phyloP scores from a whole-genome alignment of 2,888 invertebrate species.

The Metellina segmentata region DNA sequence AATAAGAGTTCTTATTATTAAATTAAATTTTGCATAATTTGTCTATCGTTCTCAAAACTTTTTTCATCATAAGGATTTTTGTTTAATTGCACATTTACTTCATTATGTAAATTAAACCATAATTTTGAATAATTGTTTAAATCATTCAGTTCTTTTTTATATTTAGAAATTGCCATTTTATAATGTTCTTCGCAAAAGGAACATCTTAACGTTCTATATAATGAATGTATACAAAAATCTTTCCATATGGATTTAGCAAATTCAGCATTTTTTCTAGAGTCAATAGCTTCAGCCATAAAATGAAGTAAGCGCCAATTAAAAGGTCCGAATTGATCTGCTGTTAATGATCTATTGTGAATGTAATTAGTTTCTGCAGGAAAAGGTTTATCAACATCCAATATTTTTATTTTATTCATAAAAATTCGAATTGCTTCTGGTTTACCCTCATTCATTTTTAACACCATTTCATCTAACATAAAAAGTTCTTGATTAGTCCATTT shows the following conservation, averaged over 20 bases:
- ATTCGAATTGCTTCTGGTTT: constrained; percentile 1
- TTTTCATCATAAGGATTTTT: not conserved
- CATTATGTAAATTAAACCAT: constrained; percentile 35
- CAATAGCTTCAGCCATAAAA: constrained; percentile 25
- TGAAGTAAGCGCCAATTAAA: constrained; percentile 33
- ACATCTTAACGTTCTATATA: constrained; percentile 38
- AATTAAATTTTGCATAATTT: constrained; percentile 13
- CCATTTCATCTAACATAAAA: constrained; percentile 5
- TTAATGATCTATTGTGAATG: not conserved
- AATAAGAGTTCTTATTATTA: constrained; percentile 1
- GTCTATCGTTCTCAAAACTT: constrained; percentile 22
- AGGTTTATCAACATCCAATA: not conserved
- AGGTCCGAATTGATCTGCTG: constrained; percentile 10
- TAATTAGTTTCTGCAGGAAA: constrained; percentile 24
- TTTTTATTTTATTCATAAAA: constrained; percentile 9
- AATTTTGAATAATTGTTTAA: not conserved
- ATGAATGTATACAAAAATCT: constrained; percentile 3
- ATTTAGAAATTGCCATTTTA: not conserved
- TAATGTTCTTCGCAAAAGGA: constrained; percentile 9
- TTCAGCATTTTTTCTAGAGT: not conserved
- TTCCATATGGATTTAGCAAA: constrained; percentile 16
- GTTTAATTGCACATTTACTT: not conserved
- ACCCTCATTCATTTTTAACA: constrained; percentile 15
- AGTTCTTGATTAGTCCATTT: constrained; percentile 19
- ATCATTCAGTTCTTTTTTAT: not conserved